Evolutionary conservation across 2,888 invertebrate species (phyloP), one percentile per base, ranked within the genome.

Genomic region (Chrysolina americana): DNA sequence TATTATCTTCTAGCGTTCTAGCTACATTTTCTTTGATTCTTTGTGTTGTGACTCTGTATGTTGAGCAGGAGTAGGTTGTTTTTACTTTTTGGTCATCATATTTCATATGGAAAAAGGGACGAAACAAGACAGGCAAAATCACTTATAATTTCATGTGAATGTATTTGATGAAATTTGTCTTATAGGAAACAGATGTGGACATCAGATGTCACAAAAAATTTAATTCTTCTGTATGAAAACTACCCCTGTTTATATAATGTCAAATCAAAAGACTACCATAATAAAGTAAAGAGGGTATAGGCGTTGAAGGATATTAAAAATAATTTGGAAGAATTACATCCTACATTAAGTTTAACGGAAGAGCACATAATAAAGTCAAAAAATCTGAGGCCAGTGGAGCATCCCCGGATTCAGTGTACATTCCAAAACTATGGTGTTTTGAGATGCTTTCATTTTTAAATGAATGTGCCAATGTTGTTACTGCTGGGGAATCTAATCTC

Each of bases 181-280:
- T 2, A 23, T 59, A 21, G 28, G 19, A 59, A 28, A 59, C 59
- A 59, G 28, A 23, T 59, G 23, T 59, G 59, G 19, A 59, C 21
- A 23, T 21, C 59, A 21, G 28, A 59, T 21, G 59, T 23, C 15
- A 21, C 59, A 59, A 28, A 59, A 28, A 15, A 59, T 15, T 59
- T 59, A 11, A 59, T 59, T 21, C 13, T 59, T 21, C 23, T 21
- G 11, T 59, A 59, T 21, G 59, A 59, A 59, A 59, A 21, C 59
- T 59, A 28, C 15, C 59, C 59, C 19, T 59, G 59, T 11, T 28
- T 59, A 59, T 59, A 59, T 59, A 28, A 59, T 59, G 59, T 59
- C 23, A 59, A 28, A 19, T 6, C 59, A 13, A 59, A 59, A 59
- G 59, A 59, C 13, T 59, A 59, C 15, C 59, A 59, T 28, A 21